phyloP scores from a whole-genome alignment of 2,888 invertebrate genomes.

The Drosophila acutilabella region DNA sequence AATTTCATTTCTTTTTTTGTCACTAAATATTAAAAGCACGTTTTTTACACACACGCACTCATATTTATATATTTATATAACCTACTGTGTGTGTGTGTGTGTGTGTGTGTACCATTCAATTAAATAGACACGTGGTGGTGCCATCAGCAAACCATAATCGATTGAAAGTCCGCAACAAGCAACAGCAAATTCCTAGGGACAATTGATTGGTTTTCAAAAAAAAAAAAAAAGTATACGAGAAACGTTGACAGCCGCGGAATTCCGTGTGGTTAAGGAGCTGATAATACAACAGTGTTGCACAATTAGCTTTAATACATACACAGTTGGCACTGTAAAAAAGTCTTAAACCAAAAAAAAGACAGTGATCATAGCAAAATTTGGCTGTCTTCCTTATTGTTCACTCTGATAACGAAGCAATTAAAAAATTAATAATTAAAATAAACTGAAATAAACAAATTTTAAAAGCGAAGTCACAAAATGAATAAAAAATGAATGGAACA shows the following conservation, averaged over 20 bases:
- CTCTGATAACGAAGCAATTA: no score
- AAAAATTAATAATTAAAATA: no score
- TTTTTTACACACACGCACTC: conserved; percentile 46
- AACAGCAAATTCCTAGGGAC: conserved; percentile 22
- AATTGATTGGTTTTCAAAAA: conserved; percentile 38
- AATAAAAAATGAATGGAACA: no score
- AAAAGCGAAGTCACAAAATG: no score
- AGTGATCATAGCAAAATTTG: no score
- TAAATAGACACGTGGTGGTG: conserved; percentile 32
- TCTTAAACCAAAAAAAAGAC: no score
- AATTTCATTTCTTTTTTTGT: conserved; percentile 50
- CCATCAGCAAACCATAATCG: conserved; percentile 37
- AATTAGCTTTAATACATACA: no score
- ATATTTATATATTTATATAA: not conserved
- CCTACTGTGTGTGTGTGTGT: conserved; percentile 12
- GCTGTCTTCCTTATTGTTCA: no score
- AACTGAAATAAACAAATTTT: no score
- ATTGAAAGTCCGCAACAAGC: conserved; percentile 37
- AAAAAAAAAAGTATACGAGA: conserved; percentile 32
- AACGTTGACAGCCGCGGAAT: not conserved
- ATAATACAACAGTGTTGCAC: conserved; percentile 1
- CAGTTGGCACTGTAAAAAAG: no score
- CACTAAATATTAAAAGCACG: conserved; percentile 64
- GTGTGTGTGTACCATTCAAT: conserved; percentile 56
- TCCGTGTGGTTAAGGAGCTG: conserved; percentile 4